Conservation (phyloP, 2,797 vertebrate genomes). For the Craterocephalus amniculus region DNA sequence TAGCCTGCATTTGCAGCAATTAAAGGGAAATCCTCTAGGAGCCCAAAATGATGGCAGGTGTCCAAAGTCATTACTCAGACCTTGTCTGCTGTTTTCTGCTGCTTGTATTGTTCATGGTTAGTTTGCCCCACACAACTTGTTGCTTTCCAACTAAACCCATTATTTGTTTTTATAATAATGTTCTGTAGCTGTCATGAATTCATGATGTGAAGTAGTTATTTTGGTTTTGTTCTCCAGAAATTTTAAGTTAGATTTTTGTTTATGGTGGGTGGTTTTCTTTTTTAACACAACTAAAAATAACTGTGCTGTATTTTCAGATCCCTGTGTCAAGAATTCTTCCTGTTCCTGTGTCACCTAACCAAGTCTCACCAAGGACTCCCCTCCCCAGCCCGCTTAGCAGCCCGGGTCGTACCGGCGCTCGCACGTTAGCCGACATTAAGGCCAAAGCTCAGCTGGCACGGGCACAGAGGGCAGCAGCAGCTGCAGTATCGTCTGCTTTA, state of each 20-base stretch:
- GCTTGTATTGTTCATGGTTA: neutral
- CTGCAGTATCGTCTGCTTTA: constrained; percentile 77
- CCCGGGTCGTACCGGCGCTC: constrained; percentile 91
- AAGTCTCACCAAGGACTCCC: constrained; percentile 88
- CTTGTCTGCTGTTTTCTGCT: neutral
- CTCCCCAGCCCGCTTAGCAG: constrained; percentile 85
- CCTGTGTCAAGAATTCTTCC: constrained; percentile 89
- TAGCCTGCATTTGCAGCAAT: neutral
- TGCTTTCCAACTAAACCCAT: constrained; percentile 3
- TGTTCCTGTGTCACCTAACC: constrained; percentile 84
- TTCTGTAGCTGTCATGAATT: neutral
- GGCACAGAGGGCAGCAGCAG: constrained; percentile 90
- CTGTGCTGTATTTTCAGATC: constrained; percentile 91
- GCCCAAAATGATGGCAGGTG: neutral
- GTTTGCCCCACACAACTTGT: neutral
- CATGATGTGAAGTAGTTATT: neutral
- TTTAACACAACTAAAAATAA: neutral
- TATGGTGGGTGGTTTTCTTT: neutral
- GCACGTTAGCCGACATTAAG: constrained; percentile 98
- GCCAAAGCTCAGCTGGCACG: constrained; percentile 94
- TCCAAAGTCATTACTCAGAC: neutral
- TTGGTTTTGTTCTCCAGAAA: neutral
- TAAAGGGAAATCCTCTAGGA: neutral
- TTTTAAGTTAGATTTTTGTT: neutral
- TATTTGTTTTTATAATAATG: neutral